Evolutionary conservation across 2,113 vertebrate species (phyloP).

Genomic region (Clinocottus analis): DNA sequence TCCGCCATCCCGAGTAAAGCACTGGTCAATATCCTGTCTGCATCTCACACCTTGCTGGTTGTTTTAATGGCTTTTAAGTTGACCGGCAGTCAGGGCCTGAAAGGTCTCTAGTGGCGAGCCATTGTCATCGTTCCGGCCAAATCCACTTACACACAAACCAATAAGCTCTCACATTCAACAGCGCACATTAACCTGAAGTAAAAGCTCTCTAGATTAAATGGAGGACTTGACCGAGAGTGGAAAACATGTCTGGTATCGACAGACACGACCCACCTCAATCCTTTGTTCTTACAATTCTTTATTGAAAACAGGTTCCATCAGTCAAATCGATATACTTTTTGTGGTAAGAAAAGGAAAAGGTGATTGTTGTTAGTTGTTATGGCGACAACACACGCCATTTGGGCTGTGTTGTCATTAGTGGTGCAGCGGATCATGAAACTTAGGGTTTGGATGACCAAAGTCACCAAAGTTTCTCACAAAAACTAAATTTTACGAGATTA

Average conservation of each 20-base stretch:
- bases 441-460: not conserved
- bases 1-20: constrained; percentile 41
- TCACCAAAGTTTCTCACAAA: too few species aligned
- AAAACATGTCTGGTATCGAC: constrained; percentile 23
- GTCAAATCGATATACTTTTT: not conserved
- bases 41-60: constrained; percentile 59
- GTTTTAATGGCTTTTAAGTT: constrained; percentile 72
- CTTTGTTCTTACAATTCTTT: constrained; percentile 5
- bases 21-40: constrained; percentile 66
- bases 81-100: constrained; percentile 61
- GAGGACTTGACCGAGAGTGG: constrained; percentile 20
- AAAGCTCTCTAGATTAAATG: constrained; percentile 54
- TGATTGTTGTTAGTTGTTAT: not conserved
- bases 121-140: constrained; percentile 52
- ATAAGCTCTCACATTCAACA: constrained; percentile 50
- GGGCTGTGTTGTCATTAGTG: not conserved
- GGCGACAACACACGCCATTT: not conserved
- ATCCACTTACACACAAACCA: constrained; percentile 62
- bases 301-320: not conserved
- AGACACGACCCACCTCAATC: constrained; percentile 21
- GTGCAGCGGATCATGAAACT: not conserved
- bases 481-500: not conserved
- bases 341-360: not conserved
- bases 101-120: constrained; percentile 49
- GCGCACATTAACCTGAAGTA: constrained; percentile 48